Percentiles rank a stretch among this genome's conserved stretches.
Evolutionary conservation across 2,797 vertebrate genomes (phyloP).

Genomic region (Myiothlypis coronata): DNA sequence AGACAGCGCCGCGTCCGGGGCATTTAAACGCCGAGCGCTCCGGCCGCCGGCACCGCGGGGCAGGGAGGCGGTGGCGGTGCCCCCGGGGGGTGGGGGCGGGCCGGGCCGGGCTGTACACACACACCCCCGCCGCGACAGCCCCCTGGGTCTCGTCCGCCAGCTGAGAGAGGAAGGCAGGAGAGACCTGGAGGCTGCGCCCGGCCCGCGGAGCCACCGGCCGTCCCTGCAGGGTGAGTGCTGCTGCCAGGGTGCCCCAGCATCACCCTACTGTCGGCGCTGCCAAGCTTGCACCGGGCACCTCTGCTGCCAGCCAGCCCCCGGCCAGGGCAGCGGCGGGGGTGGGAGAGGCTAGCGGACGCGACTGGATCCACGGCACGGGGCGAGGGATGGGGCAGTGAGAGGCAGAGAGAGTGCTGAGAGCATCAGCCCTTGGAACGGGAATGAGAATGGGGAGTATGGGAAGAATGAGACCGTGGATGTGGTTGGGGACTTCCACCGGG

Average conservation of each 20-base stretch:
- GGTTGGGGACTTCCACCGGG: rapidly evolving
- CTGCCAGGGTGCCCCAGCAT: background rate
- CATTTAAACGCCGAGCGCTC: conserved; percentile 95
- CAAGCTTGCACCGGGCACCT: background rate
- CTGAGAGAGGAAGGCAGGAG: background rate
- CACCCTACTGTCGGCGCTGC: background rate
- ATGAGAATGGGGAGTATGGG: background rate
- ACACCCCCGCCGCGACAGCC: background rate
- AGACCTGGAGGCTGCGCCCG: background rate
- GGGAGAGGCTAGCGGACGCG: rapidly evolving
- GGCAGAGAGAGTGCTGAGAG: background rate
- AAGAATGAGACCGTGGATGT: background rate
- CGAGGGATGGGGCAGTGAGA: background rate
- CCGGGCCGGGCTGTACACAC: background rate
- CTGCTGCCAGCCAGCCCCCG: rapidly evolving
- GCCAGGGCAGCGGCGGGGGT: too few species aligned
- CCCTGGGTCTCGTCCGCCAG: background rate
- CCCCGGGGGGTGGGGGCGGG: background rate
- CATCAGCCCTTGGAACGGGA: background rate
- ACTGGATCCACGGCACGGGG: background rate
- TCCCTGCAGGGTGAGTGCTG: conserved; percentile 30
- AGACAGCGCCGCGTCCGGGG: conserved; percentile 89
- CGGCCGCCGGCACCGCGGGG: conserved; percentile 70
- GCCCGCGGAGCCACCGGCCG: background rate
- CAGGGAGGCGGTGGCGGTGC: background rate